Base-by-base conservation (phyloP, 2,113 vertebrate species). In the Morphnarchus princeps region DNA sequence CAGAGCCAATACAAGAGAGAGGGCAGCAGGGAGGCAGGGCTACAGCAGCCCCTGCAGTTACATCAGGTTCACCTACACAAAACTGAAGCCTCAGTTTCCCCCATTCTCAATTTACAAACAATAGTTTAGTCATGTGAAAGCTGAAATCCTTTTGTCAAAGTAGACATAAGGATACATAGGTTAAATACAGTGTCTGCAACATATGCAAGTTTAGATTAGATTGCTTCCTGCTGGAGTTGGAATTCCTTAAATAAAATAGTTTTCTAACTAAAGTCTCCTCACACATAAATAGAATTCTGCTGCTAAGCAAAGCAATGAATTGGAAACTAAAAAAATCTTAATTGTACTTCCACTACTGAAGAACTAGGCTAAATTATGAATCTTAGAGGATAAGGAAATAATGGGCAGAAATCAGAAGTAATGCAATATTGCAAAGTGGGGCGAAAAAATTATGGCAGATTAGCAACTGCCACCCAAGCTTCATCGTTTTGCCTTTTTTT, bases 211-310 rank as follows among this genome's bases (percentile, higher is more conserved):
- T 89, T 22, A 70, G 40, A 71, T 81, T 26, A 89, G 32, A 78
- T 16, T 69, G 66, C 43, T 73, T 94, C 70, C 81, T 74, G 63
- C 15, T 91, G 61, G 61, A 82, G n/a, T 7, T 72, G 54, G 43
- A 93, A 92, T 82, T 94, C 67, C 66, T 90, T 69, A 82, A 93
- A 88, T 91, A 84, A 79, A 90, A 69, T 40, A 66, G 24, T 93
- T 90, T 71, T 71, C 65, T 9, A 94, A 59, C 40, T 82, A 80
- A 63, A 82, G 78, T 86, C 21, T 76, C 40, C 86, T 92, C 87
- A 82, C 16, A 62, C 45, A 78, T 58, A 91, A 81, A 83, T 49
- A 92, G 54, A 78, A 82, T 52, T 87, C 81, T 87, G 84, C 57
- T 61, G 87, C 63, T 82, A 95, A 81, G 78, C 62, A 94, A 79